Conservation (phyloP, 2,888 invertebrate species). For the Phaedon cochleariae region DNA sequence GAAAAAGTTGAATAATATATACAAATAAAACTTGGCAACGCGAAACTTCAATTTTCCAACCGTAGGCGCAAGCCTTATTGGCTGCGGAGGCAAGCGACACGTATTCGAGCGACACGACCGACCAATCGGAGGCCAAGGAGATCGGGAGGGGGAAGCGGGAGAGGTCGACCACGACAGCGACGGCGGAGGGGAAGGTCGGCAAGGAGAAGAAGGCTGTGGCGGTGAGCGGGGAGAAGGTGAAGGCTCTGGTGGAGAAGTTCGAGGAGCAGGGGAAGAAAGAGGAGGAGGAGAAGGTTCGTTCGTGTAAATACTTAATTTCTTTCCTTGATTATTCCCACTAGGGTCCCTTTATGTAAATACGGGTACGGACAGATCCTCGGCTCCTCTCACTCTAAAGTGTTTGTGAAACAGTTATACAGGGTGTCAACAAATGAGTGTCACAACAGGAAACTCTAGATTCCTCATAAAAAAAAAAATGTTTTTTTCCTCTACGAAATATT, state of each 20-base stretch:
- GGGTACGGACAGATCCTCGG: no score
- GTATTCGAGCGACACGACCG: slow-evolving; percentile 52
- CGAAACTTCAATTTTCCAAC: neutral
- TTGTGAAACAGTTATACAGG: no score
- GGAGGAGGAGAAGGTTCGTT: slow-evolving; percentile 44
- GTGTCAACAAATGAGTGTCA: no score
- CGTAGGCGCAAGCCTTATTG: slow-evolving; percentile 29
- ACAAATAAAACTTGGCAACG: no score
- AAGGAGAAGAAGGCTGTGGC: slow-evolving; percentile 56
- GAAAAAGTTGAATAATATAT: no score
- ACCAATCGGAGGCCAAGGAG: slow-evolving; percentile 52
- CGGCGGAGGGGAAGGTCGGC: slow-evolving; percentile 44
- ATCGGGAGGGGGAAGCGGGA: slow-evolving; percentile 50
- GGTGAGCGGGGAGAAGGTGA: slow-evolving; percentile 56
- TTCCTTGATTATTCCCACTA: no score
- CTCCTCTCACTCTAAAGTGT: no score
- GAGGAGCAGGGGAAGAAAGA: slow-evolving; percentile 53
- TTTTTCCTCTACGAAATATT: no score
- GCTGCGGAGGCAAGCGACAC: slow-evolving; percentile 47
- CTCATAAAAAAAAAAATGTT: no score
- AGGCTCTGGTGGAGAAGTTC: slow-evolving; percentile 57
- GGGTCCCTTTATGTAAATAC: no score
- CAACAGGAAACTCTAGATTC: no score
- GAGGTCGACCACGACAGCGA: slow-evolving; percentile 11
- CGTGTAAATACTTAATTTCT: no score